Evolutionary conservation across 2,113 vertebrate genomes (phyloP).

Genomic region (chimpanzee (Pan troglodytes)): NHGRI_mPanTro3-v2.1_pri NC_072401.2:143908501-143909000

Average conservation of each 20-base stretch:
- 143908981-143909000: too few species aligned
- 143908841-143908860: background rate
- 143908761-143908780: background rate
- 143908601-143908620: background rate
- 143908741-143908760: background rate
- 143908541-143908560: background rate
- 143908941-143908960: background rate
- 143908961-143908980: background rate
- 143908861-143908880: too few species aligned
- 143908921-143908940: background rate
- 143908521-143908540: background rate
- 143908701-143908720: background rate
- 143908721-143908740: background rate
- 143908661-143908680: background rate
- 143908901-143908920: background rate
- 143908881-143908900: background rate
- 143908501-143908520: background rate
- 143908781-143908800: background rate
- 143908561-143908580: too few species aligned
- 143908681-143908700: background rate
- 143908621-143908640: background rate
- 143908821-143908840: background rate
- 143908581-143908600: background rate
- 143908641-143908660: background rate
- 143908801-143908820: background rate